A percentile compares a stretch with the other conserved stretches of the same genome.
phyloP scores from a whole-genome alignment of 2,797 vertebrate genomes.

The Lepus townsendii region DNA sequence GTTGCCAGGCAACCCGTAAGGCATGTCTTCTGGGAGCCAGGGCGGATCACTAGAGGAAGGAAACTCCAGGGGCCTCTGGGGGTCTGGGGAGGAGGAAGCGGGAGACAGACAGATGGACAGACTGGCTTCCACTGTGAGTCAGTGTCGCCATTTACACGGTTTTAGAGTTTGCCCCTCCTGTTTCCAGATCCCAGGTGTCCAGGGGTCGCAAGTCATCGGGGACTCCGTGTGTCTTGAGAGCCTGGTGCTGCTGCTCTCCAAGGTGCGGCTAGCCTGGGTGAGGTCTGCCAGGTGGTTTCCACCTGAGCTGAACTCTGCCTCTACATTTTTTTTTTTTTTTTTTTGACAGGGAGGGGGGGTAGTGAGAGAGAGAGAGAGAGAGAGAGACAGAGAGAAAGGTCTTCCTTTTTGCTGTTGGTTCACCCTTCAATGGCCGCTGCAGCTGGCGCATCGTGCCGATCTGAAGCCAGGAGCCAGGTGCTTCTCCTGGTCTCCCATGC shows the following conservation, averaged over 20 bases:
- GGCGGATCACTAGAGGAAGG: background rate
- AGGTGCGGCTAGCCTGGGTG: background rate
- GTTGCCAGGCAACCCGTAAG: slow-evolving; percentile 73
- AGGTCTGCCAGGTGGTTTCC: background rate
- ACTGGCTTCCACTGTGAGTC: background rate
- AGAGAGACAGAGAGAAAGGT: too few species aligned
- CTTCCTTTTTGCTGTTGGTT: too few species aligned
- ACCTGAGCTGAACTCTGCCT: background rate
- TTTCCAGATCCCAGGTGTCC: too few species aligned
- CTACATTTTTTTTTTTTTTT: too few species aligned
- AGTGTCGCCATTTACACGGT: background rate
- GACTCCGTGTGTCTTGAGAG: background rate
- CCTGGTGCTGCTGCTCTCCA: background rate
- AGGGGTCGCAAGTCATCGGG: background rate
- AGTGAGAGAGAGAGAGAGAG: too few species aligned
- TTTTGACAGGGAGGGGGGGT: too few species aligned
- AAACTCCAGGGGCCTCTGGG: background rate
- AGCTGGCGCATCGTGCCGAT: too few species aligned
- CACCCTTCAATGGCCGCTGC: too few species aligned
- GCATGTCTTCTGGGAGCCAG: slow-evolving; percentile 10
- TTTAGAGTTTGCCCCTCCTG: background rate
- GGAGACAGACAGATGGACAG: background rate
- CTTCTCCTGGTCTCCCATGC: too few species aligned
- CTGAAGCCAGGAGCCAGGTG: too few species aligned
- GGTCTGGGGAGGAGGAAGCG: background rate